phyloP scores from a whole-genome alignment of 2,113 vertebrate genomes.

The Vimba vimba region DNA sequence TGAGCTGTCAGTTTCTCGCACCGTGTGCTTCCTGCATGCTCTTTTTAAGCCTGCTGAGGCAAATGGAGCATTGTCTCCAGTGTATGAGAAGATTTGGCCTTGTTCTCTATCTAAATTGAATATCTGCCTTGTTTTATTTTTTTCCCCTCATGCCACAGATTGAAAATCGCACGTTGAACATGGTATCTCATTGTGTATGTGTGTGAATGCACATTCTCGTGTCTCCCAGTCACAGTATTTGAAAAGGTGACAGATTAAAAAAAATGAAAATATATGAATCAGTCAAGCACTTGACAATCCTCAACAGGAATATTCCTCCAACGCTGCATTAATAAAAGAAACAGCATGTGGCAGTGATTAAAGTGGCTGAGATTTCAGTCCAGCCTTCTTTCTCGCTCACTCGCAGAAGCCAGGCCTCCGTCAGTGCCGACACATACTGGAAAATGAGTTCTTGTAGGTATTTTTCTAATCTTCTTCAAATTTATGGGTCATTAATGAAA shows the following conservation, averaged over 20 bases:
- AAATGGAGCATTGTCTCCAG: conserved; percentile 77
- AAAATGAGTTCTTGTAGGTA: conserved; percentile 36
- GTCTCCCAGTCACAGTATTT: conserved; percentile 70
- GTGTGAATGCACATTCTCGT: conserved; percentile 49
- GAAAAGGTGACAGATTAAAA: conserved; percentile 79
- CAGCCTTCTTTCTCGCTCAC: conserved; percentile 46
- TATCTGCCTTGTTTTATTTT: conserved; percentile 81
- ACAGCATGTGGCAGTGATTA: conserved; percentile 69
- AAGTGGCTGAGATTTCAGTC: conserved; percentile 60
- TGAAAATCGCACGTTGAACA: conserved; percentile 70
- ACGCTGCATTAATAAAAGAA: conserved; percentile 67
- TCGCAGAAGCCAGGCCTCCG: conserved; percentile 36
- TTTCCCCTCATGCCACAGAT: conserved; percentile 66
- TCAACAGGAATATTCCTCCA: conserved; percentile 65
- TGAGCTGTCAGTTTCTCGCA: conserved; percentile 71
- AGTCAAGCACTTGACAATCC: conserved; percentile 69
- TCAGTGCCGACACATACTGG: conserved; percentile 36
- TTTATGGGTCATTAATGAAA: conserved; percentile 15
- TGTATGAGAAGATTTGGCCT: conserved; percentile 69
- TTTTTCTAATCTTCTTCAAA: conserved; percentile 42
- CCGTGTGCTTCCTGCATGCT: conserved; percentile 72
- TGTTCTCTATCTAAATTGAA: conserved; percentile 83
- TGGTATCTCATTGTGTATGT: conserved; percentile 28
- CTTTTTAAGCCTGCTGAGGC: conserved; percentile 72
- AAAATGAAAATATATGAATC: conserved; percentile 66